Percentiles rank a stretch among this genome's conserved stretches.
phyloP scores from a whole-genome alignment of 1,140 invertebrate genomes.

The Macrobrachium rosenbergii region DNA sequence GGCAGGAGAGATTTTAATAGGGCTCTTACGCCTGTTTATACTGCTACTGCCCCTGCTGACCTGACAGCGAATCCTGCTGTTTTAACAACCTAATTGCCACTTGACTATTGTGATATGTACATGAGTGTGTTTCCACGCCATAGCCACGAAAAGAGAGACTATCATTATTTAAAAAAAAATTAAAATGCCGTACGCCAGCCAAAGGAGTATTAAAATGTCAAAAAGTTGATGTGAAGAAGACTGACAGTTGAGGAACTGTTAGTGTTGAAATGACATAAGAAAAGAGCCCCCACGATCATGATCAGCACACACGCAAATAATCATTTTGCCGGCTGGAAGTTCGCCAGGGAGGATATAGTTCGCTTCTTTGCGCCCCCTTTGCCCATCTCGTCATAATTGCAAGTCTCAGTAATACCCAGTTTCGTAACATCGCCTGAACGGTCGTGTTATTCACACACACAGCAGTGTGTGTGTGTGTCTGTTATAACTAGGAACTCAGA shows the following conservation, averaged over 20 bases:
- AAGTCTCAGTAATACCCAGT: too few relatives aligned
- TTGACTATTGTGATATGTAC: constrained; percentile 23
- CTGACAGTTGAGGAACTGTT: too few relatives aligned
- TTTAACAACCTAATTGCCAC: too few relatives aligned
- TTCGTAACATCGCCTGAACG: too few relatives aligned
- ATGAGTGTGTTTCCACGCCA: constrained; percentile 21
- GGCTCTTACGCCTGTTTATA: not conserved
- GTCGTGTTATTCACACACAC: too few relatives aligned
- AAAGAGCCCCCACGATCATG: not conserved
- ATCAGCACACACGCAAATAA: constrained; percentile 1
- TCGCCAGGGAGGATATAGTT: constrained; percentile 1
- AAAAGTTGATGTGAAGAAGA: not conserved
- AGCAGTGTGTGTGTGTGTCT: too few relatives aligned
- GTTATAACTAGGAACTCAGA: not conserved
- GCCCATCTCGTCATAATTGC: not conserved
- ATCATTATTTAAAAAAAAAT: too few relatives aligned
- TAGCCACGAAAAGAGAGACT: not conserved
- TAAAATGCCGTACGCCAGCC: not conserved
- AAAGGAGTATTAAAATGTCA: constrained; percentile 20
- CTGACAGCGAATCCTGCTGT: not conserved
- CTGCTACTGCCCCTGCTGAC: constrained; percentile 16
- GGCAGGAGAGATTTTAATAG: not conserved
- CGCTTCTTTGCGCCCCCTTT: too few relatives aligned
- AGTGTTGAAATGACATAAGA: not conserved
- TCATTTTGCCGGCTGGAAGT: constrained; percentile 5